Evolutionary conservation across 2,888 invertebrate species (phyloP).

Genomic region (Perizoma affinitatum): DNA sequence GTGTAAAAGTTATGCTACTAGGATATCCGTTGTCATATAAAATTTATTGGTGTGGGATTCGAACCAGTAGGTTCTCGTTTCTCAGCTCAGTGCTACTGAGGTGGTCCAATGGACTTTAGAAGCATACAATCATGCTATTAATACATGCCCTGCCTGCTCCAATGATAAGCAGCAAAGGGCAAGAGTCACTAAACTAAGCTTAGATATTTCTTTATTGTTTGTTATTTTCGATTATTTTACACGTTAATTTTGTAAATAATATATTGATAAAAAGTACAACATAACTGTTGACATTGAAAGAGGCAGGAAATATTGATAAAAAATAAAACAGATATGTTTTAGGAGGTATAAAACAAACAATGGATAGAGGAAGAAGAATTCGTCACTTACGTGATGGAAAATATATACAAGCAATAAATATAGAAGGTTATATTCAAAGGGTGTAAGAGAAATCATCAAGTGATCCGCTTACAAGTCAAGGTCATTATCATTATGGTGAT

Average conservation of each 20-base stretch:
- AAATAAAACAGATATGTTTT: not conserved
- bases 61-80: not conserved
- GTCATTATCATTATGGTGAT: conserved; percentile 21
- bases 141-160: conserved; percentile 11
- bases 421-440: not conserved
- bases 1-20: not conserved
- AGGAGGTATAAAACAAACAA: not conserved
- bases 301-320: not conserved
- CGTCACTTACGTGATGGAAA: not conserved
- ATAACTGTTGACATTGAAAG: not conserved
- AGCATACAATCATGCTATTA: conserved; percentile 8
- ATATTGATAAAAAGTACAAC: not conserved
- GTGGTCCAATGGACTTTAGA: conserved; percentile 9
- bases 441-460: too few relatives aligned
- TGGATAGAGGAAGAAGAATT: conserved; percentile 1
- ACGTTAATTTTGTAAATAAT: conserved; percentile 2
- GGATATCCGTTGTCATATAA: not conserved
- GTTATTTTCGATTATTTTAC: not conserved
- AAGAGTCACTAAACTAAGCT: conserved; percentile 10
- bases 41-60: not conserved
- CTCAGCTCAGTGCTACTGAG: conserved; percentile 1
- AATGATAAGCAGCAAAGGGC: conserved; percentile 14
- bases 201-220: conserved; percentile 9
- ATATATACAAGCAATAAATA: not conserved
- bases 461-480: too few relatives aligned